phyloP scores from a whole-genome alignment of 2,888 invertebrate species.

The Diaprepes abbreviatus region DNA sequence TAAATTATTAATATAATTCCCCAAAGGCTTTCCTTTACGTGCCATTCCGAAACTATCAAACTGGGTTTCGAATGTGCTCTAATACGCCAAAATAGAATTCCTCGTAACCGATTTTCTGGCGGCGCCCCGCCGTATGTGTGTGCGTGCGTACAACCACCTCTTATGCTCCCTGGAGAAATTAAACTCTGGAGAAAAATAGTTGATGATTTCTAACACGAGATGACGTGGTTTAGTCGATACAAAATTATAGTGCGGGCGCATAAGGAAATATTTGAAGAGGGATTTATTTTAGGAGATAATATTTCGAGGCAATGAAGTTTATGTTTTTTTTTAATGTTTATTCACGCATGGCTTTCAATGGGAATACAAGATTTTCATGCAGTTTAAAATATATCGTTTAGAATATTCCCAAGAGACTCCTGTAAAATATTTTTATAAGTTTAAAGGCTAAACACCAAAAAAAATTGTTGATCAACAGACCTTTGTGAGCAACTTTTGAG shows the following conservation, averaged over 20 bases:
- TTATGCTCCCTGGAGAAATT: constrained; percentile 9
- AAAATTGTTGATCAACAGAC: no score
- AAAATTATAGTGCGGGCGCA: constrained; percentile 9
- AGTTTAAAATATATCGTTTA: no score
- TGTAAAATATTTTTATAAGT: no score
- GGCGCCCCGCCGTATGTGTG: constrained; percentile 9
- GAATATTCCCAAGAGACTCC: no score
- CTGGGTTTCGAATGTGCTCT: constrained; percentile 6
- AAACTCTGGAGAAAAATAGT: constrained; percentile 13
- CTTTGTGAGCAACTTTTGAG: no score
- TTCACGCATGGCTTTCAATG: no score
- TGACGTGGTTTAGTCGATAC: constrained; percentile 7
- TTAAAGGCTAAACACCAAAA: no score
- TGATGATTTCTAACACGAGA: constrained; percentile 12
- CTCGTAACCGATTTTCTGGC: constrained; percentile 10
- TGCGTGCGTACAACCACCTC: constrained; percentile 15
- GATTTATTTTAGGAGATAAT: no score
- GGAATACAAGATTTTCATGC: no score
- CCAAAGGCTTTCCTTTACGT: background rate
- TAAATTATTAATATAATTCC: background rate
- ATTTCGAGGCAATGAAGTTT: no score
- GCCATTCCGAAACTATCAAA: constrained; percentile 7
- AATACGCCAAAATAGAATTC: constrained; percentile 7
- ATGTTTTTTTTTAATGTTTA: no score
- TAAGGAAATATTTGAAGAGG: no score